Evolutionary conservation across 2,113 vertebrate species (phyloP).

Genomic region (Carassius auratus): DNA sequence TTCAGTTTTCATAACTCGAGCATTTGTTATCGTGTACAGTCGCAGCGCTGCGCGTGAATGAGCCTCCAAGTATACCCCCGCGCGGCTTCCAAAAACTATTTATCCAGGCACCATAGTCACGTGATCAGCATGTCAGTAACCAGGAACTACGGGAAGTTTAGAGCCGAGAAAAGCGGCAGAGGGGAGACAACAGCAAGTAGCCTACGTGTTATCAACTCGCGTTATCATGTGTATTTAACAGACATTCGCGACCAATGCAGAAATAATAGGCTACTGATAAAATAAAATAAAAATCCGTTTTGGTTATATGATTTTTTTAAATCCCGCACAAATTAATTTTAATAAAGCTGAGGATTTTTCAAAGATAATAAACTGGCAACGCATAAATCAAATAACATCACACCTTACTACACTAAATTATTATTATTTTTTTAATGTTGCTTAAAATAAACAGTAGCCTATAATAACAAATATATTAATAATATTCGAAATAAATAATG

Average conservation of each 20-base stretch:
- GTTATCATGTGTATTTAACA: not conserved
- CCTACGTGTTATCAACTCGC: conserved; percentile 1
- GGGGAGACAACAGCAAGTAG: conserved; percentile 25
- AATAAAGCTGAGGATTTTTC: not conserved
- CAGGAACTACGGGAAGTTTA: conserved; percentile 67
- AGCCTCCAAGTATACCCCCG: conserved; percentile 70
- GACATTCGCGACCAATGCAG: not conserved
- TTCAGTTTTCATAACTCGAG: conserved; percentile 29
- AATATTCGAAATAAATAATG: not conserved
- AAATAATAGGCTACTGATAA: not conserved
- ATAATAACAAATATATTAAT: not conserved
- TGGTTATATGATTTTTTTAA: not conserved
- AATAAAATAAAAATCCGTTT: not conserved
- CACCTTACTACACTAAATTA: not conserved
- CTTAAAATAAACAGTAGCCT: not conserved
- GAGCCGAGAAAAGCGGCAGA: conserved; percentile 23
- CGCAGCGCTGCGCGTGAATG: conserved; percentile 54
- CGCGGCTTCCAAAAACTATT: conserved; percentile 73
- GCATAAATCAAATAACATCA: not conserved
- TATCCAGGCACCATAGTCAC: conserved; percentile 76
- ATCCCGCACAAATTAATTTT: not conserved
- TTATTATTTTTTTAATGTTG: not conserved
- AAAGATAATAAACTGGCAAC: not conserved
- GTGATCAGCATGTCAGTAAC: conserved; percentile 74
- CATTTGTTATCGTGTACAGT: conserved; percentile 65